Percentiles rank a stretch among this genome's conserved stretches.
phyloP scores from a whole-genome alignment of 2,113 vertebrate genomes.

The Oreotrochilus melanogaster region DNA sequence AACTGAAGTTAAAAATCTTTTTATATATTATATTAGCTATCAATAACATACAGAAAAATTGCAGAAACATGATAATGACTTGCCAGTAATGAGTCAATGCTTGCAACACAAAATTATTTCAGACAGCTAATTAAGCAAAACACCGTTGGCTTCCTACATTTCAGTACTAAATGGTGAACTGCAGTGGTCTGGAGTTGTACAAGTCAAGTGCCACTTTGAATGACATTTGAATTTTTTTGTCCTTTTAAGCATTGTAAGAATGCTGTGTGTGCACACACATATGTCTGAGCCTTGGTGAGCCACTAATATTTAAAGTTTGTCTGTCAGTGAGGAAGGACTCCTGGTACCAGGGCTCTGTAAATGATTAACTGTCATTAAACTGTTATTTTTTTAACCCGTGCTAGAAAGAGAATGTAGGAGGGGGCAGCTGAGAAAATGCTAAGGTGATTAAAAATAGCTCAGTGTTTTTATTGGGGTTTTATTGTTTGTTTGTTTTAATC shows the following conservation, averaged over 20 bases:
- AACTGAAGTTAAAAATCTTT: not conserved
- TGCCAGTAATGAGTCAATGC: not conserved
- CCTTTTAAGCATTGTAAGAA: not conserved
- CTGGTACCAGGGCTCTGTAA: constrained; percentile 54
- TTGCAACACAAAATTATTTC: not conserved
- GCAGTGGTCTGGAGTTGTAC: not conserved
- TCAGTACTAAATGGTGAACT: not conserved
- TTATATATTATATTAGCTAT: not conserved
- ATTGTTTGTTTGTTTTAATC: not conserved
- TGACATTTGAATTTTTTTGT: not conserved
- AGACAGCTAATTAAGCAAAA: not conserved
- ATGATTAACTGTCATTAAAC: constrained; percentile 81
- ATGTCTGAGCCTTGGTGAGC: not conserved
- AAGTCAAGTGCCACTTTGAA: not conserved
- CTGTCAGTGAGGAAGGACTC: constrained; percentile 8
- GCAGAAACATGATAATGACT: not conserved
- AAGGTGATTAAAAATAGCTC: constrained; percentile 17
- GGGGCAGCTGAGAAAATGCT: not conserved
- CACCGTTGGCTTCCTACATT: not conserved
- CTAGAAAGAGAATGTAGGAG: not conserved
- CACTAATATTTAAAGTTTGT: constrained; percentile 37
- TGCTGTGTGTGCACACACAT: not conserved
- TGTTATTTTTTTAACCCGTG: constrained; percentile 66
- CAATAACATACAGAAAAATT: not conserved
- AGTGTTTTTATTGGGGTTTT: not conserved